These are phyloP conservation scores for Rhadina sibilatrix DNA, from an alignment of 2,113 vertebrate species.

Conservation along the genomic window DNA sequence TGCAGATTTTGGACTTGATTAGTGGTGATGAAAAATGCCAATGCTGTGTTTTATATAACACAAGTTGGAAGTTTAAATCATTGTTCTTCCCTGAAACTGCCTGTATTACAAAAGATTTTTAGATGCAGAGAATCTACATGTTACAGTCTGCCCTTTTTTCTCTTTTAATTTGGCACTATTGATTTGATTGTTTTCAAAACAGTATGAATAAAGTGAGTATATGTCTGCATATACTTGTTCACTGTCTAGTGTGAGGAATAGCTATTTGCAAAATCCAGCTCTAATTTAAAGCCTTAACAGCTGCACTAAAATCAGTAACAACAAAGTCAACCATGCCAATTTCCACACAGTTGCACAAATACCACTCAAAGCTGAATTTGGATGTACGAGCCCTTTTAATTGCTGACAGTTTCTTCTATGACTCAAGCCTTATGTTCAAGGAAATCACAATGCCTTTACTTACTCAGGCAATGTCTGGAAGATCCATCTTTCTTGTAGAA, in stretches of 20 bases:
- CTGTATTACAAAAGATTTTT: neutral
- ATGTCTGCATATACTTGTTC: neutral
- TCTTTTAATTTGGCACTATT: neutral
- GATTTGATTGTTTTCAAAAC: neutral
- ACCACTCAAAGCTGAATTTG: neutral
- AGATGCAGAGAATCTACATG: neutral
- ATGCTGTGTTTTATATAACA: neutral
- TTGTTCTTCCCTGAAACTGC: neutral
- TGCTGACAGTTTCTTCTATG: neutral
- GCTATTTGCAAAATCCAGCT: neutral
- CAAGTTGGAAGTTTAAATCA: neutral
- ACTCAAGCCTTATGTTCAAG: neutral
- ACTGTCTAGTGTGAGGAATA: neutral
- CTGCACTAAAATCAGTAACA: neutral
- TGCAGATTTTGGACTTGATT: neutral
- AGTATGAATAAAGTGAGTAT: neutral
- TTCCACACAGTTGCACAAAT: neutral
- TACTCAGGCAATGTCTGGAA: neutral
- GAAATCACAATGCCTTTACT: neutral
- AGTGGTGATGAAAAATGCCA: neutral
- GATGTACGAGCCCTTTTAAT: neutral
- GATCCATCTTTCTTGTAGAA: neutral
- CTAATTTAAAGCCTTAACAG: neutral
- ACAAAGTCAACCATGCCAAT: neutral
- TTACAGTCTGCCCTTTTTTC: neutral